Evolutionary conservation across 2,797 vertebrate species (phyloP), one percentile per base, ranked within the genome.

Genomic region (Myiotriccus ornatus): DNA sequence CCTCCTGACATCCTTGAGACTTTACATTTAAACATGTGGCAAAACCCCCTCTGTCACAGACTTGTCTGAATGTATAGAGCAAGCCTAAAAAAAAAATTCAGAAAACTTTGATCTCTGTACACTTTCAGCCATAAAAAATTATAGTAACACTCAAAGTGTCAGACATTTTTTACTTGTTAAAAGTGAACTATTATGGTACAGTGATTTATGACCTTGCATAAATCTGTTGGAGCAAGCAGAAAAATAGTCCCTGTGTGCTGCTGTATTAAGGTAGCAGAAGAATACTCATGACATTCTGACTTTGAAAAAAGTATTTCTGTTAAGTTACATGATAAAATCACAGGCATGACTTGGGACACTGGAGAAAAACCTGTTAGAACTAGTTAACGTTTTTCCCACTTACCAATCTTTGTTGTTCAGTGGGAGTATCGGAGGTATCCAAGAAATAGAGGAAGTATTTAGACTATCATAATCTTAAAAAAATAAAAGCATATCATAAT

Each of bases 41-140:
- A 91, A 95, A 97, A 90, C 75, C 93, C 35, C 17, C 81, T 92
- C 91, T 95, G 94, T 97, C 97, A 89, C 95, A 94, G 95, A 79
- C 95, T 97, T 97, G 97, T 97, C 97, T 96, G 93, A 90, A 77
- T 90, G 79, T 87, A 93, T 53, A 69, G 93, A 95, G 95, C 92
- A 82, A 73, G 79, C 83, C 82, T 89, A 87, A 76, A 76, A 86
- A 49, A 49, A 41, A 77, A 75, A 25, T 1, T 0, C 34, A 62
- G 80, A n/a, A 76, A 95, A 92, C 97, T 98, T 98, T 98, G 97
- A 98, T 98, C 97, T 97, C 97, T 94, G 84, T 97, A 94, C 93
- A 95, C 94, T 98, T 97, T 95, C 96, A 97, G 65, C 94, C 86
- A 96, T 97, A 98, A 98, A 98, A 97, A 98, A 96, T 95, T 98